Percentiles rank a stretch among this genome's conserved stretches.
These are phyloP conservation scores for Austrofundulus limnaeus DNA, from an alignment of 2,113 vertebrate genomes.

Conservation along the genomic window DNA sequence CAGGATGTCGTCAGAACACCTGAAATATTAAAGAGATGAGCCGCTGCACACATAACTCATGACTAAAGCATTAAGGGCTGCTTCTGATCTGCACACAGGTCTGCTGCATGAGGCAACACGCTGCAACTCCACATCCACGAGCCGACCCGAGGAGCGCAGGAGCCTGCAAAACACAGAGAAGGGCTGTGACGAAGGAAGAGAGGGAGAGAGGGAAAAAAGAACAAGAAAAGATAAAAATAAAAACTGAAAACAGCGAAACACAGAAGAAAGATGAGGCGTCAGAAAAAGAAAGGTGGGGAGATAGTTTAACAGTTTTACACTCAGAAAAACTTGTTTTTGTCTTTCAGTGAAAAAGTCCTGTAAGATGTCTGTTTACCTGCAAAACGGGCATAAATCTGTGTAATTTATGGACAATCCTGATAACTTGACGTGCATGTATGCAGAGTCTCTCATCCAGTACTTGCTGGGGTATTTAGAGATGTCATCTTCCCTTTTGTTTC, in stretches of 20 bases:
- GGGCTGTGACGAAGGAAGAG: neutral
- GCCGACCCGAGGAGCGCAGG: neutral
- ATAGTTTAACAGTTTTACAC: no score
- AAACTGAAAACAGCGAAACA: neutral
- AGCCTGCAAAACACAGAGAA: neutral
- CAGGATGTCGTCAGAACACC: conserved; percentile 58
- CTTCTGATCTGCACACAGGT: conserved; percentile 47
- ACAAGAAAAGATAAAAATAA: neutral
- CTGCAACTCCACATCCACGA: conserved; percentile 25
- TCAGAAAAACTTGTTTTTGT: no score
- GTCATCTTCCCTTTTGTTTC: no score
- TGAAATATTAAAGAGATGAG: conserved; percentile 61
- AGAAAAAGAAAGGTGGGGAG: neutral
- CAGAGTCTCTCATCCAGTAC: no score
- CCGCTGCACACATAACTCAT: conserved; percentile 44
- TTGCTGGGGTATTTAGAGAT: no score
- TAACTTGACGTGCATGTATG: no score
- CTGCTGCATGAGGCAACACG: conserved; percentile 59
- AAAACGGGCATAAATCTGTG: no score
- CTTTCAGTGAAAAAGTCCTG: no score
- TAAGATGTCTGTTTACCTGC: no score
- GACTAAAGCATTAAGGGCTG: conserved; percentile 56
- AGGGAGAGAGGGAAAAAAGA: conserved; percentile 1
- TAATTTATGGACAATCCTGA: no score
- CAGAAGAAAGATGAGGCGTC: neutral